A percentile compares a stretch with the other conserved stretches of the same genome.
Conservation (phyloP, 2,888 invertebrate species). For the Cyclophora albipunctata region DNA sequence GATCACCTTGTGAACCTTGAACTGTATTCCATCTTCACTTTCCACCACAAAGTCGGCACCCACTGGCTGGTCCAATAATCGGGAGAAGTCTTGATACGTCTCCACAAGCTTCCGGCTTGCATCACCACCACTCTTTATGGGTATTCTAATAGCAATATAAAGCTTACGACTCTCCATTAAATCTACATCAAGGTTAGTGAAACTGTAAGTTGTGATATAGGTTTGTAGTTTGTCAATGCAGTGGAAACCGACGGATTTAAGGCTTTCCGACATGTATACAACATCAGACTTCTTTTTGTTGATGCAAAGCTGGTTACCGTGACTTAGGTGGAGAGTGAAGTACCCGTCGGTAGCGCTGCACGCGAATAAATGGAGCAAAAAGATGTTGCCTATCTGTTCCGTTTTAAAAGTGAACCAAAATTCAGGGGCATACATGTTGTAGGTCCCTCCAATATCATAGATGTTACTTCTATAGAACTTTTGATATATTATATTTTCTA, state of each 20-base stretch:
- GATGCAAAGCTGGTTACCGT: conserved; percentile 31
- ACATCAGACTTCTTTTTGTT: conserved; percentile 34
- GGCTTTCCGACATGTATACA: conserved; percentile 28
- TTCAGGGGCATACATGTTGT: conserved; percentile 44
- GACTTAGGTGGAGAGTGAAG: conserved; percentile 39
- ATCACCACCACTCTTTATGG: conserved; percentile 16
- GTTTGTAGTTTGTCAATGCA: conserved; percentile 6
- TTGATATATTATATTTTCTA: conserved; percentile 46
- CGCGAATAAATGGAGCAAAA: conserved; percentile 53
- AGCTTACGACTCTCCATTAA: conserved; percentile 43
- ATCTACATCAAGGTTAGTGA: conserved; percentile 47
- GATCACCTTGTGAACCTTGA: conserved; percentile 50
- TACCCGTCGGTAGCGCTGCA: conserved; percentile 38
- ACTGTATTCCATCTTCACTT: conserved; percentile 51
- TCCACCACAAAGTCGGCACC: conserved; percentile 58
- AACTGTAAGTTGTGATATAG: conserved; percentile 53
- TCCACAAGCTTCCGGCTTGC: too few relatives aligned
- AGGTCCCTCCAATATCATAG: conserved; percentile 61
- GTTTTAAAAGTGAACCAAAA: conserved; percentile 54
- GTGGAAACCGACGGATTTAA: conserved; percentile 1
- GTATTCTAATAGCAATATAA: conserved; percentile 42
- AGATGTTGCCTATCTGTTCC: conserved; percentile 42
- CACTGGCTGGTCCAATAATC: conserved; percentile 46
- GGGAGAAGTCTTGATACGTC: conserved; percentile 42
- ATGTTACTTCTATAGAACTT: conserved; percentile 52